Evolutionary conservation across 2,888 invertebrate genomes (phyloP).

Genomic region (Idaea dimidiata): DNA sequence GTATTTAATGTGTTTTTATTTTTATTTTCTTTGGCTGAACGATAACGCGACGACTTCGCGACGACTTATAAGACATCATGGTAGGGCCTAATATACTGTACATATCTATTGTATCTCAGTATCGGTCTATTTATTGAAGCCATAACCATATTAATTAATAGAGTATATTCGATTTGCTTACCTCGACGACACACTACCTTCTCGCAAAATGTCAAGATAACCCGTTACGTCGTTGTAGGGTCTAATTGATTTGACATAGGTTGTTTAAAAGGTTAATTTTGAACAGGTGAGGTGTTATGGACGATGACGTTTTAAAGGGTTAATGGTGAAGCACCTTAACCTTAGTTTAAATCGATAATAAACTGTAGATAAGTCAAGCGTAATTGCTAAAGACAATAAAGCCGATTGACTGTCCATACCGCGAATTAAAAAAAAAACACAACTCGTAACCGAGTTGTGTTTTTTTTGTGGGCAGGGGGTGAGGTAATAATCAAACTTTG

Average conservation of each 20-base stretch:
- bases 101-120: neutral
- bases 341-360: neutral
- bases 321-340: neutral
- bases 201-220: neutral
- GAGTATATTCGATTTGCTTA: neutral
- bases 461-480: no score
- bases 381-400: no score
- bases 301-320: neutral
- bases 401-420: no score
- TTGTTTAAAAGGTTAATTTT: neutral
- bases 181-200: neutral
- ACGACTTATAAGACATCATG: no score
- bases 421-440: no score
- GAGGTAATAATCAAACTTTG: no score
- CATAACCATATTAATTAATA: neutral
- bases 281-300: neutral
- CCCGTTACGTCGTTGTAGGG: neutral
- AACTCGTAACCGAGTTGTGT: no score
- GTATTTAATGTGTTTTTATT: no score
- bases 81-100: no score
- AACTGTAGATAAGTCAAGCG: no score
- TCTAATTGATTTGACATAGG: neutral
- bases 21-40: no score
- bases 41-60: no score
- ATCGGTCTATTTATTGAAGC: neutral